Percentiles rank a stretch among this genome's conserved stretches.
Evolutionary conservation across 2,797 vertebrate species (phyloP).

Genomic region (Gorsachius magnificus): DNA sequence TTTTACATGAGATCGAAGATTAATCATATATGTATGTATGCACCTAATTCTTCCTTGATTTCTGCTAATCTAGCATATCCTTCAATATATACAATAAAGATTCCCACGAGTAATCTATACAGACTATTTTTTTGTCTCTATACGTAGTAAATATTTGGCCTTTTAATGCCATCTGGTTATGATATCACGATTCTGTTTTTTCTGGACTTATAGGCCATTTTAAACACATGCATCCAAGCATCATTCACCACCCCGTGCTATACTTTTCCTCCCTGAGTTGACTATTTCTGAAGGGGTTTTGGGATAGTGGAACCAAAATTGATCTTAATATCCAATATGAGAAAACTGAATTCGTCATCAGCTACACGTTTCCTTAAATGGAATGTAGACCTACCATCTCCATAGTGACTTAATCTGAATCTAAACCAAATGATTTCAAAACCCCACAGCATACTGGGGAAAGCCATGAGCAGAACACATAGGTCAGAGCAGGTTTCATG

Average conservation of each 20-base stretch:
- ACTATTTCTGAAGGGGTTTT: background rate
- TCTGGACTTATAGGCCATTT: background rate
- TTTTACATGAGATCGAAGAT: background rate
- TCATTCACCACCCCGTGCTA: background rate
- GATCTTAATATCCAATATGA: background rate
- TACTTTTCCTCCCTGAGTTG: background rate
- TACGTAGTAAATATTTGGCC: conserved; percentile 19
- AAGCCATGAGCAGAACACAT: background rate
- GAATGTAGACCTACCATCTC: background rate
- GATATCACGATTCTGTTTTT: background rate
- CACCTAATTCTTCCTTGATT: conserved; percentile 43
- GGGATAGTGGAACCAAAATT: background rate
- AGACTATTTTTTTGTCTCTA: background rate
- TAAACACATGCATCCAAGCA: background rate
- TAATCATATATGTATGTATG: background rate
- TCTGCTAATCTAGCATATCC: conserved; percentile 16
- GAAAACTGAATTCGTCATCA: background rate
- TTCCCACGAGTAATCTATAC: background rate
- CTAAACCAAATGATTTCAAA: background rate
- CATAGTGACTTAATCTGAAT: background rate
- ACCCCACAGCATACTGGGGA: background rate
- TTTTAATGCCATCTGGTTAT: background rate
- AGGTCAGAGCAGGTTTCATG: background rate
- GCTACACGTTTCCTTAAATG: background rate
- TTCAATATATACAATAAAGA: background rate